A percentile compares a stretch with the other conserved stretches of the same genome.
Evolutionary conservation across 2,113 vertebrate species (phyloP).

Genomic region (Columba janthina): DNA sequence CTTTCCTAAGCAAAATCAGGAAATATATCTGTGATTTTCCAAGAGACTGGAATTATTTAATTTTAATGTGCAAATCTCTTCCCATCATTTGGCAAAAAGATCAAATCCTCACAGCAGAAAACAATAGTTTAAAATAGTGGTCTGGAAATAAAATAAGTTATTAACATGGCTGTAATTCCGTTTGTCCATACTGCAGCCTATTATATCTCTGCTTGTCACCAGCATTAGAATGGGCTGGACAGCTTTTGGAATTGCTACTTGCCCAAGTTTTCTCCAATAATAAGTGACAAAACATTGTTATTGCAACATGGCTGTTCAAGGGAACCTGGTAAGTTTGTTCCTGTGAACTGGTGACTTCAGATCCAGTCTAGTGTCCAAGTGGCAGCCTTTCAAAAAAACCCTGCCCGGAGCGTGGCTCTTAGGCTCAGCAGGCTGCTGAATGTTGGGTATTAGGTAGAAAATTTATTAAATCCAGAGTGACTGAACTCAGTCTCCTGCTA

Average conservation of each 20-base stretch:
- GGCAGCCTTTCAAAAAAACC: neutral
- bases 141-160: neutral
- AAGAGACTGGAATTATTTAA: neutral
- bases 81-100: neutral
- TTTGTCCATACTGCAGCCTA: neutral
- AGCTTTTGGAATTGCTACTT: neutral
- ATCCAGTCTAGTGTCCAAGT: neutral
- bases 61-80: neutral
- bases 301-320: accelerated
- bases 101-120: neutral
- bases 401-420: neutral
- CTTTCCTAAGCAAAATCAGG: neutral
- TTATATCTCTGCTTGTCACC: neutral
- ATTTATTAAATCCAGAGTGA: neutral
- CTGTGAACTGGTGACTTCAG: neutral
- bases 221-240: neutral
- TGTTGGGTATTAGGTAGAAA: neutral
- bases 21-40: neutral
- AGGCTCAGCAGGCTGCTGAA: neutral
- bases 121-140: neutral
- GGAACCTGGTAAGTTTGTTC: neutral
- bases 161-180: neutral
- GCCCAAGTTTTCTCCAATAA: neutral
- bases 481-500: neutral
- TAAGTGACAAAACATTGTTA: neutral